phyloP scores from a whole-genome alignment of 2,888 invertebrate genomes.

The Apodemia zela region DNA sequence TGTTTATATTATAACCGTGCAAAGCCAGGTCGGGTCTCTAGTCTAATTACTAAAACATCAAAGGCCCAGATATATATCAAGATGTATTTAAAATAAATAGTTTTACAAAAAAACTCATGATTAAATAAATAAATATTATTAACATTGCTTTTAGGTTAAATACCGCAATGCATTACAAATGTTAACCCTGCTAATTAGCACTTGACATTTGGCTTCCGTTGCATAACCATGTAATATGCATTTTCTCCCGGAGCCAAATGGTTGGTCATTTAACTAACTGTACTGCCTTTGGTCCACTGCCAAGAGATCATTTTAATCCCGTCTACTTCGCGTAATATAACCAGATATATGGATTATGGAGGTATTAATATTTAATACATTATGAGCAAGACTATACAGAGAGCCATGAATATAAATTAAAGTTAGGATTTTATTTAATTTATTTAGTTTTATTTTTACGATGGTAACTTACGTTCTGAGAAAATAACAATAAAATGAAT shows the following conservation, averaged over 20 bases:
- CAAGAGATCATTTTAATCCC: slow-evolving; percentile 18
- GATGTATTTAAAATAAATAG: too few relatives aligned
- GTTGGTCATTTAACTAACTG: slow-evolving; percentile 7
- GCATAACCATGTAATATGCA: slow-evolving; percentile 12
- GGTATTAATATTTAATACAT: not conserved
- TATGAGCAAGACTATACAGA: not conserved
- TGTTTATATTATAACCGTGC: too few relatives aligned
- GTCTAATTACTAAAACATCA: too few relatives aligned
- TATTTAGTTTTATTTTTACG: too few relatives aligned
- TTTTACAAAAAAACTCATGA: too few relatives aligned
- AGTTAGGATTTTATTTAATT: not conserved
- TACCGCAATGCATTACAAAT: not conserved
- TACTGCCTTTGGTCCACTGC: slow-evolving; percentile 15
- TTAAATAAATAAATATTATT: too few relatives aligned
- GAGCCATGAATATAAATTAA: not conserved
- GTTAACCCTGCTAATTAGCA: not conserved
- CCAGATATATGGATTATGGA: not conserved
- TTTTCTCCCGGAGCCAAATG: slow-evolving; percentile 12
- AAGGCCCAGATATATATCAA: too few relatives aligned
- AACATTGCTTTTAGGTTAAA: not conserved
- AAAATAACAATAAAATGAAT: too few relatives aligned
- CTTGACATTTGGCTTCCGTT: slow-evolving; percentile 8
- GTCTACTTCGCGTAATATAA: slow-evolving; percentile 1
- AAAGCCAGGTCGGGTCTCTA: too few relatives aligned
- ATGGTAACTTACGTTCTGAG: too few relatives aligned